Evolutionary conservation across 2,797 vertebrate genomes (phyloP).

Genomic region (Chaunax sp.): DNA sequence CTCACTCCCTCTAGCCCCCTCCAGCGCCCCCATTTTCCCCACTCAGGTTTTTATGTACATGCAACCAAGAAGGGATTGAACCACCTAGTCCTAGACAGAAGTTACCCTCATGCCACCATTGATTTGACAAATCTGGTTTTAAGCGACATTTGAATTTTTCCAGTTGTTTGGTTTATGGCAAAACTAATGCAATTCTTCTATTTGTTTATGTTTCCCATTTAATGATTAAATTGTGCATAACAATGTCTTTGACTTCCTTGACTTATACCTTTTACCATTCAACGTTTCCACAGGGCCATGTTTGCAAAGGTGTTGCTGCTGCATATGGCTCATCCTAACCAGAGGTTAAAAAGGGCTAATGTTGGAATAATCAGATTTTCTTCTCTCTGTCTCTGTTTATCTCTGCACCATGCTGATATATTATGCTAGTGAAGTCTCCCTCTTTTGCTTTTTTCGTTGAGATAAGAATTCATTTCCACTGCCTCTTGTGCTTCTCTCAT

Average conservation of each 20-base stretch:
- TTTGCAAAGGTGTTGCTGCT: conserved; percentile 36
- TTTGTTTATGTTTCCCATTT: neutral
- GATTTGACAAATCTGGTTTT: too few species aligned
- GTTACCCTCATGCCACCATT: too few species aligned
- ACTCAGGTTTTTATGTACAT: too few species aligned
- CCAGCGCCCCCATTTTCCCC: too few species aligned
- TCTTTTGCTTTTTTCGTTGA: conserved; percentile 66
- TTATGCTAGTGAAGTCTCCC: conserved; percentile 76
- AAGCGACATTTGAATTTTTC: too few species aligned
- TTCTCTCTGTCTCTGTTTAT: conserved; percentile 60
- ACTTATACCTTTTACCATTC: conserved; percentile 23
- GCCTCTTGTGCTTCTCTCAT: conserved; percentile 73
- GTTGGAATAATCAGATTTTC: conserved; percentile 67
- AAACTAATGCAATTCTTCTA: too few species aligned
- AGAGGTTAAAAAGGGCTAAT: conserved; percentile 66
- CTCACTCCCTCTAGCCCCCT: too few species aligned
- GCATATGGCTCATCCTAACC: conserved; percentile 58
- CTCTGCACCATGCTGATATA: conserved; percentile 67
- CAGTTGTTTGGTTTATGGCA: too few species aligned
- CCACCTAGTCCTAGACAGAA: too few species aligned
- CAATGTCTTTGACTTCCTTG: conserved; percentile 12
- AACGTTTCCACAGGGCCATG: conserved; percentile 13
- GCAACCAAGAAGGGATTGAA: too few species aligned
- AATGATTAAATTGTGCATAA: neutral
- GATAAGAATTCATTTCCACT: conserved; percentile 81